Evolutionary conservation across 2,113 vertebrate genomes (phyloP).

Genomic region (Mandrillus leucophaeus): DNA sequence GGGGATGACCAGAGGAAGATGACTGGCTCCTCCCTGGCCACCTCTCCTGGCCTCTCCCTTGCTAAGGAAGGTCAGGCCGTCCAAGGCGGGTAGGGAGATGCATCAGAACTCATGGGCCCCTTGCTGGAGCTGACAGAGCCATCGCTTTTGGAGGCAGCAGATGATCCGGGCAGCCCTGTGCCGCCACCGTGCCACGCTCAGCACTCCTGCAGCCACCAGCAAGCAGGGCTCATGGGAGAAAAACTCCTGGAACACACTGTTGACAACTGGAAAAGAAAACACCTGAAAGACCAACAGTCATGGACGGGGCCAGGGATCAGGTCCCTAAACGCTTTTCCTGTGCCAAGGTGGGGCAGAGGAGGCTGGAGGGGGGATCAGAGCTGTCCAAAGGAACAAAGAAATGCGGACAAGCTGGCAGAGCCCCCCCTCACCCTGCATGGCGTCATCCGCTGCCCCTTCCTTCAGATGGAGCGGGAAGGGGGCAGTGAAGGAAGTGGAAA

Average conservation of each 20-base stretch:
- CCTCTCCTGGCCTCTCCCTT: neutral
- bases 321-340: neutral
- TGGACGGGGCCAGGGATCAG: fast-evolving
- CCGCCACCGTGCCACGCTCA: neutral
- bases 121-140: neutral
- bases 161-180: fast-evolving
- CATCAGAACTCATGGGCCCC: neutral
- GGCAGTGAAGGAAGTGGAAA: neutral
- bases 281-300: too few species aligned
- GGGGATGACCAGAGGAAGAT: neutral
- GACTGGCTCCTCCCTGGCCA: too few species aligned
- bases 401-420: neutral
- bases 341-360: neutral
- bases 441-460: neutral
- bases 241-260: neutral
- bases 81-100: neutral
- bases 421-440: fast-evolving
- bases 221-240: neutral
- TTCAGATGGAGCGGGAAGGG: neutral
- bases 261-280: neutral
- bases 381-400: neutral
- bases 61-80: neutral
- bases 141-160: neutral
- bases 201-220: neutral
- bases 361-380: neutral